Percentiles rank a stretch among this genome's conserved stretches.
These are phyloP conservation scores for Philereme vetulata DNA, from an alignment of 2,888 invertebrate genomes.

Conservation along the genomic window DNA sequence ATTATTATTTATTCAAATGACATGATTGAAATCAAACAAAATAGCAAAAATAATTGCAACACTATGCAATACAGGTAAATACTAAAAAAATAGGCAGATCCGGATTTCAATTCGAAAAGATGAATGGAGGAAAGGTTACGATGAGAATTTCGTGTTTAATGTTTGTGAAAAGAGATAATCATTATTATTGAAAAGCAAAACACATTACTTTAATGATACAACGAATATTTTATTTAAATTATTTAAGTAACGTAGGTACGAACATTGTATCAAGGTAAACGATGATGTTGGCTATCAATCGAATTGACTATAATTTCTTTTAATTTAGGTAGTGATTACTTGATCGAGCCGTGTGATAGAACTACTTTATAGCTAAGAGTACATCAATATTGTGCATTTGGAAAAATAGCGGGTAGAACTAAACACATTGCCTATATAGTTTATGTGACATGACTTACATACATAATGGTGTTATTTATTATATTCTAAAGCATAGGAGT, in stretches of 20 bases:
- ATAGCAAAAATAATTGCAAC: slow-evolving; percentile 25
- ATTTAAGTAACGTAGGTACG: not conserved
- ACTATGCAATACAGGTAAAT: slow-evolving; percentile 25
- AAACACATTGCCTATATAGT: slow-evolving; percentile 25
- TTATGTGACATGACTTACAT: slow-evolving; percentile 39
- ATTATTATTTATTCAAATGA: slow-evolving; percentile 2
- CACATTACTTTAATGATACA: not conserved
- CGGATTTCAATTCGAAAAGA: slow-evolving; percentile 44
- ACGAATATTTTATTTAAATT: not conserved
- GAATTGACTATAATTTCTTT: not conserved
- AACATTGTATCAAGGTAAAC: not conserved
- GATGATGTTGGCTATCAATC: not conserved
- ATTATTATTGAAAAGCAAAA: slow-evolving; percentile 48
- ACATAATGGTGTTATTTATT: slow-evolving; percentile 37
- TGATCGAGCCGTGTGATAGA: slow-evolving; percentile 12
- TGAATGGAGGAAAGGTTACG: slow-evolving; percentile 26
- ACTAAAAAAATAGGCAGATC: slow-evolving; percentile 50
- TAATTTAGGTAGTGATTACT: slow-evolving; percentile 2
- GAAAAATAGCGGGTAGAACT: slow-evolving; percentile 21
- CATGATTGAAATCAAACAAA: slow-evolving; percentile 15
- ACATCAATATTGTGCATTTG: slow-evolving; percentile 21
- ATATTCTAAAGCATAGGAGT: slow-evolving; percentile 54
- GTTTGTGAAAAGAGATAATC: slow-evolving; percentile 82
- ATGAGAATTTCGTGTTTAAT: slow-evolving; percentile 61
- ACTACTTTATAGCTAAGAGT: slow-evolving; percentile 19